These are phyloP conservation scores for Mactromeris polynyma DNA, from an alignment of 2,888 invertebrate species.

Conservation along the genomic window DNA sequence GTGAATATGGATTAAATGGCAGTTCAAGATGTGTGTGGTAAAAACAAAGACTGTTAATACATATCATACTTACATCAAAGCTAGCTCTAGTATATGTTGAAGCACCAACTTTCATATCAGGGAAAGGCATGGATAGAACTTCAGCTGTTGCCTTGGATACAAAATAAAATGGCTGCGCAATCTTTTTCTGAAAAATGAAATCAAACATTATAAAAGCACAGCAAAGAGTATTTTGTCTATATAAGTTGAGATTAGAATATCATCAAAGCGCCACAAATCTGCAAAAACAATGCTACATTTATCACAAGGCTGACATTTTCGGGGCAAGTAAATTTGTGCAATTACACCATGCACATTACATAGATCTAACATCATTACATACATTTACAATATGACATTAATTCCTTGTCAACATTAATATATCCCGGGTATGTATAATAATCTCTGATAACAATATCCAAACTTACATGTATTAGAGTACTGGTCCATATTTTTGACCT, in stretches of 20 bases:
- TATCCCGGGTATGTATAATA: neutral
- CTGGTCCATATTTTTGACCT: slow-evolving; percentile 77
- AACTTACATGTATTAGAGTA: slow-evolving; percentile 79
- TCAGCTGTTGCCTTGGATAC: slow-evolving; percentile 78
- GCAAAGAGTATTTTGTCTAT: neutral
- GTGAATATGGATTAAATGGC: no score
- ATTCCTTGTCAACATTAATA: no score
- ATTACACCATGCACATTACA: neutral
- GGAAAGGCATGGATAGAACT: slow-evolving; percentile 80
- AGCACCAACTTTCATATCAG: slow-evolving; percentile 73
- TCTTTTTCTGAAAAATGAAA: slow-evolving; percentile 74
- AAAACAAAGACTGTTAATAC: no score
- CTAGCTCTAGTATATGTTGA: slow-evolving; percentile 70
- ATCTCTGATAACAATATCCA: neutral
- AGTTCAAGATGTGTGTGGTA: no score
- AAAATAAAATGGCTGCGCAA: slow-evolving; percentile 71
- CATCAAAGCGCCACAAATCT: neutral
- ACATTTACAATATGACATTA: no score
- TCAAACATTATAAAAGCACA: slow-evolving; percentile 40
- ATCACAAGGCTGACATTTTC: neutral
- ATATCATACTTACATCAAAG: slow-evolving; percentile 69
- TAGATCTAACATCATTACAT: no score
- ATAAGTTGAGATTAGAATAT: no score
- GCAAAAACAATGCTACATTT: neutral
- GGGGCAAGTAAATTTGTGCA: neutral